phyloP scores from a whole-genome alignment of 2,888 invertebrate genomes.

The Apotomis betuletana region DNA sequence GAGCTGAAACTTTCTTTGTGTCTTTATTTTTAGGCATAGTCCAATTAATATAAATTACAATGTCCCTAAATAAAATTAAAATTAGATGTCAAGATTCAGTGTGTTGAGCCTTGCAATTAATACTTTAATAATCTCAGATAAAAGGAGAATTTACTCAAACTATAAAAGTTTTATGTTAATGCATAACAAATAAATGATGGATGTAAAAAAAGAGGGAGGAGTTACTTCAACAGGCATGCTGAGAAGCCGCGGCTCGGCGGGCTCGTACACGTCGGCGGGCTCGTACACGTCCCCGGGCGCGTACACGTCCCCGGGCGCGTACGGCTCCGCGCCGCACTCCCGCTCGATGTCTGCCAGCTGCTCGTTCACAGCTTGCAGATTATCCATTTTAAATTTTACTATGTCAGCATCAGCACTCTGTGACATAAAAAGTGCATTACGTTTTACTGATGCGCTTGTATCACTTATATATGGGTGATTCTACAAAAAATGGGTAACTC shows the following conservation, averaged over 20 bases:
- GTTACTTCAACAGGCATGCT: constrained; percentile 76
- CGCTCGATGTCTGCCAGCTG: constrained; percentile 61
- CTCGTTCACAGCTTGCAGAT: constrained; percentile 59
- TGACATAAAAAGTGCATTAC: not conserved
- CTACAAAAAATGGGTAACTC: too few relatives aligned
- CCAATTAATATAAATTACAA: too few relatives aligned
- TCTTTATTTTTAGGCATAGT: too few relatives aligned
- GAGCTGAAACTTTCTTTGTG: too few relatives aligned
- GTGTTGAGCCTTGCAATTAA: too few relatives aligned
- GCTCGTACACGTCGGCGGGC: constrained; percentile 49
- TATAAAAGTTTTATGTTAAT: too few relatives aligned
- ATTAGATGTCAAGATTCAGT: too few relatives aligned
- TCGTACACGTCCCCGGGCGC: constrained; percentile 52
- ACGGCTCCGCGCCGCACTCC: constrained; percentile 46
- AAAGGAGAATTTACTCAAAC: too few relatives aligned
- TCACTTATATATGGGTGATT: not conserved
- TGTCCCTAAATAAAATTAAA: too few relatives aligned
- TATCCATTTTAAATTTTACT: constrained; percentile 57
- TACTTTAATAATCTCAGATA: too few relatives aligned
- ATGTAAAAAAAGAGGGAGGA: not conserved
- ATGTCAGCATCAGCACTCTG: constrained; percentile 3
- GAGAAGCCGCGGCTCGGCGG: constrained; percentile 56
- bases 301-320: constrained; percentile 43
- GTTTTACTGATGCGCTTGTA: not conserved
- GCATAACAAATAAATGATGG: too few relatives aligned